These are phyloP conservation scores for Gobius niger DNA, from an alignment of 2,113 vertebrate genomes.

Conservation along the genomic window DNA sequence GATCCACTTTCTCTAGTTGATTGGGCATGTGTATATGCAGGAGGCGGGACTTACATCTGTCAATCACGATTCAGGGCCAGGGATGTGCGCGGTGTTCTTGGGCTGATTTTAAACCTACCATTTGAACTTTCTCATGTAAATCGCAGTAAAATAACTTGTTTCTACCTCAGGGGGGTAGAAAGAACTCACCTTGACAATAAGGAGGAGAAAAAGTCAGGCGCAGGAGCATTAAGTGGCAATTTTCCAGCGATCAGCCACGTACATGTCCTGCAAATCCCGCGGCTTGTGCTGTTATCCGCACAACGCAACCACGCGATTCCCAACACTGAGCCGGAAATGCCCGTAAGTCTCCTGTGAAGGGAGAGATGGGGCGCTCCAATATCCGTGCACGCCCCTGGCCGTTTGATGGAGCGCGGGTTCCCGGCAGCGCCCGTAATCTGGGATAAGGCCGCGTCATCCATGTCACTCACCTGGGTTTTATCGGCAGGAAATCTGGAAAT, in stretches of 20 bases:
- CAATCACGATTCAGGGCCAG: too few species aligned
- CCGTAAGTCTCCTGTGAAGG: background rate
- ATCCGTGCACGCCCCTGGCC: constrained; percentile 35
- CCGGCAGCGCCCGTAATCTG: constrained; percentile 51
- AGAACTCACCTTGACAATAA: too few species aligned
- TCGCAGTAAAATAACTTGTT: too few species aligned
- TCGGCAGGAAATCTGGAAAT: constrained; percentile 73
- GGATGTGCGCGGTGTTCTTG: too few species aligned
- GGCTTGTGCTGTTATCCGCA: constrained; percentile 11
- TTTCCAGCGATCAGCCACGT: constrained; percentile 38
- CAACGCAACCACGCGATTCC: constrained; percentile 12
- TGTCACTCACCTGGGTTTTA: constrained; percentile 75
- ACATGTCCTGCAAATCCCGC: constrained; percentile 27
- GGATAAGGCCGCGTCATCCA: constrained; percentile 68
- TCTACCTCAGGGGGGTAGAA: too few species aligned
- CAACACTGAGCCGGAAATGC: constrained; percentile 9
- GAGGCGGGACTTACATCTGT: too few species aligned
- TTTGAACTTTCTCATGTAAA: too few species aligned
- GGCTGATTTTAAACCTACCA: too few species aligned
- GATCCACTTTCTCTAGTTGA: too few species aligned
- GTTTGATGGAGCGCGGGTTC: constrained; percentile 61
- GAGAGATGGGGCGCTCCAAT: constrained; percentile 5
- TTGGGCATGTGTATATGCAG: too few species aligned
- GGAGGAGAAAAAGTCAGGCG: background rate
- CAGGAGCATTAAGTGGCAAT: constrained; percentile 20